These are phyloP conservation scores for Amazona guildingii DNA, from an alignment of 2,113 vertebrate species.

Conservation along the genomic window DNA sequence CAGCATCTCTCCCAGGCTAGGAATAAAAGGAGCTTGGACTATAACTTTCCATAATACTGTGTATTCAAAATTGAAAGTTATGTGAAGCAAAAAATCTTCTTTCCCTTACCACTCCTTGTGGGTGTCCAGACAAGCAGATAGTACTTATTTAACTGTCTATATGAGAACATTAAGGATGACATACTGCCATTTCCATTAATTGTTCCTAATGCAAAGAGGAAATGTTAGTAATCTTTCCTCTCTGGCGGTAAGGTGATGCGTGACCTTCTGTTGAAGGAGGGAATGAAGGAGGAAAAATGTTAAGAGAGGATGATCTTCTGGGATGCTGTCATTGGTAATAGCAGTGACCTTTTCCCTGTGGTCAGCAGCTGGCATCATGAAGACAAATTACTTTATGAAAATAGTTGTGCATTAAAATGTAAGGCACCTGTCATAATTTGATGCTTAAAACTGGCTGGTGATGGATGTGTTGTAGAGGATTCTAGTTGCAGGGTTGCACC, in stretches of 20 bases:
- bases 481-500: background rate
- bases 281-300: conserved; percentile 11
- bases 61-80: background rate
- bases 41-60: background rate
- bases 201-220: conserved; percentile 28
- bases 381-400: conserved; percentile 43
- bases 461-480: background rate
- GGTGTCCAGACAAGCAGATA: background rate
- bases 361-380: conserved; percentile 41
- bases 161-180: background rate
- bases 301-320: conserved; percentile 12
- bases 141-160: background rate
- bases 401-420: background rate
- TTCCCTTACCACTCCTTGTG: background rate
- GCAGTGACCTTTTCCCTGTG: conserved; percentile 50
- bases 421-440: background rate
- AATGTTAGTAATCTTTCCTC: conserved; percentile 30
- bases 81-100: background rate
- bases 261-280: conserved; percentile 37
- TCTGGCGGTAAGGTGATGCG: background rate
- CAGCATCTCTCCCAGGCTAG: background rate
- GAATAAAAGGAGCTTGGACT: background rate
- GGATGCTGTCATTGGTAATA: conserved; percentile 2
- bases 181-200: conserved; percentile 23
- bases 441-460: background rate